Conservation (phyloP, 2,797 vertebrate genomes). For the Dryobates pubescens region DNA sequence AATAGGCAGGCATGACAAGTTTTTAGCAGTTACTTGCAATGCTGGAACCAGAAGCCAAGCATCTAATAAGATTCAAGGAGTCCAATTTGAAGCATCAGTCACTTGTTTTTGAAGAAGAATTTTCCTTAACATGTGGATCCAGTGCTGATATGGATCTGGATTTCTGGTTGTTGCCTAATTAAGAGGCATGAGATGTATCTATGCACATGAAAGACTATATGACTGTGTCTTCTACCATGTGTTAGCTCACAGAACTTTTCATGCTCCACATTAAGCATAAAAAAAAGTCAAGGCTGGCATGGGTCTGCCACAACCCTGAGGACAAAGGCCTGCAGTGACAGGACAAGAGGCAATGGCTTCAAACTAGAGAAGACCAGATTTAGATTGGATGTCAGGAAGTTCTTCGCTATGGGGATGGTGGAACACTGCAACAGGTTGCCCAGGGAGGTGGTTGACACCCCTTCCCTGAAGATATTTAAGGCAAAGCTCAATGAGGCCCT, state of each 20-base stretch:
- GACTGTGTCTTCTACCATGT: not conserved
- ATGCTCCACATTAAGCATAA: not conserved
- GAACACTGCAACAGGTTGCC: too few relatives aligned
- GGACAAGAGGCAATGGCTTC: too few relatives aligned
- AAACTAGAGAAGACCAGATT: too few relatives aligned
- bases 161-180: not conserved
- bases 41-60: not conserved
- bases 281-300: not conserved
- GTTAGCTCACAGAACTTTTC: not conserved
- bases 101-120: not conserved
- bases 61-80: not conserved
- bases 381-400: too few relatives aligned
- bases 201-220: accelerated
- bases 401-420: too few relatives aligned
- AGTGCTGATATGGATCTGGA: not conserved
- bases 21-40: not conserved
- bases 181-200: not conserved
- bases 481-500: too few relatives aligned
- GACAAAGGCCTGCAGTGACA: too few relatives aligned
- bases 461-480: too few relatives aligned
- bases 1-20: not conserved
- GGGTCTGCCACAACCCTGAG: not conserved
- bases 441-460: too few relatives aligned
- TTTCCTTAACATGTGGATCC: not conserved
- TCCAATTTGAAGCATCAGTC: not conserved